phyloP scores from a whole-genome alignment of 2,113 vertebrate species.

The Pardalotus punctatus region DNA sequence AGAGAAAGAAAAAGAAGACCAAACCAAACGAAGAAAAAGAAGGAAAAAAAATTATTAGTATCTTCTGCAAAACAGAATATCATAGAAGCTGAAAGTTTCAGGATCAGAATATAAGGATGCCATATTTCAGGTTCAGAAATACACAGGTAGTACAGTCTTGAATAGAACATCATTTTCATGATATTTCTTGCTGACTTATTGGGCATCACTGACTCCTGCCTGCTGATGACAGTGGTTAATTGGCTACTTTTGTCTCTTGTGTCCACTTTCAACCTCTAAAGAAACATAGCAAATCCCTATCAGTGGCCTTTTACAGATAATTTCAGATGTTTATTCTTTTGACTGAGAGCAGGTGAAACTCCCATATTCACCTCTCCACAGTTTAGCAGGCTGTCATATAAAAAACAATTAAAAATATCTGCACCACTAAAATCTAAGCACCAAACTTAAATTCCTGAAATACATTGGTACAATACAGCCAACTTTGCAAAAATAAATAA shows the following conservation, averaged over 20 bases:
- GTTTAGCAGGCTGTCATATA: background rate
- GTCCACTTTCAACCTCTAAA: background rate
- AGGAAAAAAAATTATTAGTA: fast-evolving
- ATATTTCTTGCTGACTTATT: background rate
- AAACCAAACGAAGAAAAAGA: background rate
- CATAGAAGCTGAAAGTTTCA: background rate
- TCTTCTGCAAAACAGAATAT: background rate
- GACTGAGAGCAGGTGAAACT: background rate
- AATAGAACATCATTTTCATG: background rate
- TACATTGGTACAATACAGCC: background rate
- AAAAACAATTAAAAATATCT: background rate
- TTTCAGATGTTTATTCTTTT: background rate
- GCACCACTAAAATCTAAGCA: background rate
- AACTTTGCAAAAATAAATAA: background rate
- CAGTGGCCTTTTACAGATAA: background rate
- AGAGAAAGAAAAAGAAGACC: background rate
- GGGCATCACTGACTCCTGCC: background rate
- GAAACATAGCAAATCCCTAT: background rate
- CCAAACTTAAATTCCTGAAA: background rate
- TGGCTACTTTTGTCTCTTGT: background rate
- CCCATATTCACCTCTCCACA: background rate
- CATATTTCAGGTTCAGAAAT: background rate
- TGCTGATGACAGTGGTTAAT: background rate
- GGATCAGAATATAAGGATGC: background rate
- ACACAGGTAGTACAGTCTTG: background rate